These are phyloP conservation scores for Bucorvus abyssinicus DNA, from an alignment of 2,797 vertebrate genomes.

Conservation along the genomic window DNA sequence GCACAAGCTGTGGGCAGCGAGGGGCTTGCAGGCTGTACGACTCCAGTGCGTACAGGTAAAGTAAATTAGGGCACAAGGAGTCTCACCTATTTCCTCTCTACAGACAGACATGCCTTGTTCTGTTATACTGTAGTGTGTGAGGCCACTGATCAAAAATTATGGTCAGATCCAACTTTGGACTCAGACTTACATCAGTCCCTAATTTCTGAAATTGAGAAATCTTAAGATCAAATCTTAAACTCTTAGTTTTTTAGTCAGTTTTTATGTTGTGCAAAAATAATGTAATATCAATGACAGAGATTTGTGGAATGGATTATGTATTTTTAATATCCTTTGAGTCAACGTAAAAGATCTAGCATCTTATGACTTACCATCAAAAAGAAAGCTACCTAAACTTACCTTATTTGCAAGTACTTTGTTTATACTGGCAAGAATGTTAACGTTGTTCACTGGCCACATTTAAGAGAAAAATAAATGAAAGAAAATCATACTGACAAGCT, in stretches of 20 bases:
- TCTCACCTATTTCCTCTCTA: not conserved
- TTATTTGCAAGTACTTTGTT: not conserved
- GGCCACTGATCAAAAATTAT: not conserved
- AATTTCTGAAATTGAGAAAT: not conserved
- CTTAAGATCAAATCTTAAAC: not conserved
- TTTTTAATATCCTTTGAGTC: not conserved
- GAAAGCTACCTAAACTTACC: not conserved
- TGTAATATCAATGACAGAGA: not conserved
- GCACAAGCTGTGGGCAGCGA: constrained; percentile 79
- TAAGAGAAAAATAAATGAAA: not conserved
- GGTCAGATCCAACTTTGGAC: not conserved
- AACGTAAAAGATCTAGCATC: not conserved
- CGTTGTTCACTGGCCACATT: not conserved
- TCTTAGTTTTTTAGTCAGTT: not conserved
- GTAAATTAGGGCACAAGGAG: not conserved
- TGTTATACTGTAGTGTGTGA: not conserved
- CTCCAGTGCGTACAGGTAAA: constrained; percentile 83
- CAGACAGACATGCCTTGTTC: not conserved
- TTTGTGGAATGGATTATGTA: not conserved
- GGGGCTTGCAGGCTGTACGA: constrained; percentile 91
- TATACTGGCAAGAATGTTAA: not conserved
- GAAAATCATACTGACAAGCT: not conserved
- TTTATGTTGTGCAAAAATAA: not conserved
- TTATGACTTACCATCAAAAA: not conserved
- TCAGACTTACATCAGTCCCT: not conserved